Evolutionary conservation across 2,113 vertebrate species (phyloP), one percentile per base, ranked within the genome.

Genomic region (Chauna torquata): DNA sequence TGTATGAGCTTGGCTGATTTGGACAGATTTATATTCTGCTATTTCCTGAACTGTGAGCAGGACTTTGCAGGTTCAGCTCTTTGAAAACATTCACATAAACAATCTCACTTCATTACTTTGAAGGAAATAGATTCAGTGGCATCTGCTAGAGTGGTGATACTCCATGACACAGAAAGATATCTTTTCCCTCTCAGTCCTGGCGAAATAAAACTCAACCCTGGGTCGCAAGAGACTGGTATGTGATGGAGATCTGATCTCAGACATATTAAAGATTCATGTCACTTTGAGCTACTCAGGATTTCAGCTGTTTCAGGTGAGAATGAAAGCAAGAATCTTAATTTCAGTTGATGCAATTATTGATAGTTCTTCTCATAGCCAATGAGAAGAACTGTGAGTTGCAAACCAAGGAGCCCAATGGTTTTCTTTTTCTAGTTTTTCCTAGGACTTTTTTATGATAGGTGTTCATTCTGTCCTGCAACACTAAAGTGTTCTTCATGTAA

Each of bases 11-110:
- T 94, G 86, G 97, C 96, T 96, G 97, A 98, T 96, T 97, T 83
- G 87, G 96, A 96, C 93, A 97, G 96, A 98, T 98, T 98, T 97
- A 97, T 97, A 97, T 97, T 92, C 96, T 98, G 97, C 94, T 95
- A 96, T 97, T 98, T 98, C 98, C 97, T 98, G 97, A 97, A 94
- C 90, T 85, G 65, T 2, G 71, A 97, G 93, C 97, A 96, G 97
- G 95, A 95, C 88, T 91, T 97, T 93, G 96, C 96, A 97, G 96
- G 97, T 98, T 97, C 93, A 95, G 92, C 91, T 92, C 94, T 95
- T 96, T 97, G 95, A 96, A 97, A 96, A 93, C 69, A 79, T 94
- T 96, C 95, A 90, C 96, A 84, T 84, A 87, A 98, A 93, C 90
- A 94, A 94, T 96, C 96, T 94, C 96, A 95, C 92, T 95, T 97